Evolutionary conservation across 2,113 vertebrate genomes (phyloP).

Genomic region (Capreolus pygargus): DNA sequence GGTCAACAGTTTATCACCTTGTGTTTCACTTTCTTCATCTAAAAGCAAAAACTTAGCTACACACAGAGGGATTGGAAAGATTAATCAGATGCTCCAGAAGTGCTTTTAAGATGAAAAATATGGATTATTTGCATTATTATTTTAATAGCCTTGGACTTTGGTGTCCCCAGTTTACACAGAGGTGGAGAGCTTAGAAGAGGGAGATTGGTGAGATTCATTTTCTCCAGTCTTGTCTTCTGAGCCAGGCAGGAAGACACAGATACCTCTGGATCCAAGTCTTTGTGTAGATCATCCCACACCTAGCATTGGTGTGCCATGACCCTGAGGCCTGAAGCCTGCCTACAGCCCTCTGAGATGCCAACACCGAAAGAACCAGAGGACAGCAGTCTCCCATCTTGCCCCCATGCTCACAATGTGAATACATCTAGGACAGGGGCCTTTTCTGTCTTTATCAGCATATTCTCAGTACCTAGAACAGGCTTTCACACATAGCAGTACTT

Average conservation of each 20-base stretch:
- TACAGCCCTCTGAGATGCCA: not conserved
- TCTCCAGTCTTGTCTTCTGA: not conserved
- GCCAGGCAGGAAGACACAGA: not conserved
- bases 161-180: not conserved
- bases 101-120: constrained; percentile 67
- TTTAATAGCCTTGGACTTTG: constrained; percentile 65
- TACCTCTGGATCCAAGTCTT: not conserved
- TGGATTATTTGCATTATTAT: constrained; percentile 65
- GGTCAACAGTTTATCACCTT: constrained; percentile 59
- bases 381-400: not conserved
- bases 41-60: constrained; percentile 51
- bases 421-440: not conserved
- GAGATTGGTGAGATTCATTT: constrained; percentile 41
- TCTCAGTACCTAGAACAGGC: not conserved
- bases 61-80: constrained; percentile 43
- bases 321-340: not conserved
- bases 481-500: not conserved
- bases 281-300: not conserved
- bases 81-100: constrained; percentile 45
- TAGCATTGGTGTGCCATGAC: not conserved
- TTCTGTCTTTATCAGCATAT: not conserved
- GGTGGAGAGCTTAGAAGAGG: not conserved
- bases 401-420: not conserved
- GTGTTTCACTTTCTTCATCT: constrained; percentile 34
- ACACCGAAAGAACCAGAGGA: not conserved